These are phyloP conservation scores for Lerema accius DNA, from an alignment of 1,140 invertebrate species.

Conservation along the genomic window DNA sequence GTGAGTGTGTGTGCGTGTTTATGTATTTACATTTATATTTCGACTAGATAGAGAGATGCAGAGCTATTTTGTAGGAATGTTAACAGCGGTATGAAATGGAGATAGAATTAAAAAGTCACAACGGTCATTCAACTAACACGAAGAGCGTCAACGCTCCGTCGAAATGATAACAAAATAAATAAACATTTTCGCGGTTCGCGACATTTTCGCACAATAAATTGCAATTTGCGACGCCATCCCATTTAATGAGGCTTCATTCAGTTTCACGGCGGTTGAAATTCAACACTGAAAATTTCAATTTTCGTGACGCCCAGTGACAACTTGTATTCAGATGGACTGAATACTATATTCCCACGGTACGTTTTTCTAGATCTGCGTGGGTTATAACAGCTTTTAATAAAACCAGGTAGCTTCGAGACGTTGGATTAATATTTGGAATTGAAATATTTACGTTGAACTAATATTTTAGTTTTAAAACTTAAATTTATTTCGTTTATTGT, in stretches of 20 bases:
- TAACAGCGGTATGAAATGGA: no score
- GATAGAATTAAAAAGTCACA: no score
- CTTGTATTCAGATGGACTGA: slow-evolving; percentile 39
- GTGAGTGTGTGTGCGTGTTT: no score
- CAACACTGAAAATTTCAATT: slow-evolving; percentile 43
- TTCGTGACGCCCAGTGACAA: slow-evolving; percentile 30
- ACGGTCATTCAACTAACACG: neutral
- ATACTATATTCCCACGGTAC: slow-evolving; percentile 38
- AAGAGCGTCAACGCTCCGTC: neutral
- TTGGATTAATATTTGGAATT: slow-evolving; percentile 39
- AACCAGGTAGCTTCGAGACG: no score
- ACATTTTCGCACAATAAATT: slow-evolving; percentile 40
- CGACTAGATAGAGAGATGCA: no score
- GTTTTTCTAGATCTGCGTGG: slow-evolving; percentile 25
- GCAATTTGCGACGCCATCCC: slow-evolving; percentile 40
- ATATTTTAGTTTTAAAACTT: no score
- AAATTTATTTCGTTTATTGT: no score
- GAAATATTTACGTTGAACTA: no score
- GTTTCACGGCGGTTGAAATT: slow-evolving; percentile 34
- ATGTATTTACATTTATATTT: no score
- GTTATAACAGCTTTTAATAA: slow-evolving; percentile 14
- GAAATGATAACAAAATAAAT: slow-evolving; percentile 7
- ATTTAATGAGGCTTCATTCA: slow-evolving; percentile 46
- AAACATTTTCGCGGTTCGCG: slow-evolving; percentile 11
- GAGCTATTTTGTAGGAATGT: no score